Percentiles rank a stretch among this genome's conserved stretches.
Evolutionary conservation across 2,113 vertebrate species (phyloP).

Genomic region (Lophius piscatorius): DNA sequence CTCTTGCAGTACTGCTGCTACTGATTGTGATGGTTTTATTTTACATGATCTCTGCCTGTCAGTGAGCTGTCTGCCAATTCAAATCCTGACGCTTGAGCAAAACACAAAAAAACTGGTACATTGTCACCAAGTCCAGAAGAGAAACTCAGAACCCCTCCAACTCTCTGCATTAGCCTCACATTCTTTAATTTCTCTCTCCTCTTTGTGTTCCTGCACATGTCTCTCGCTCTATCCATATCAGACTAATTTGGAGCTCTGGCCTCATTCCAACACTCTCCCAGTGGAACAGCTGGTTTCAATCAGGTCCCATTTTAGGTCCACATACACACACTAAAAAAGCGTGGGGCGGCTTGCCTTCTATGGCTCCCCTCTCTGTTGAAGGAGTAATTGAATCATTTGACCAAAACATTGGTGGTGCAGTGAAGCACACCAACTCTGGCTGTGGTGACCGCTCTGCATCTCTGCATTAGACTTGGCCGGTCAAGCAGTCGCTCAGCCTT

Average conservation of each 20-base stretch:
- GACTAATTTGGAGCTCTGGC: conserved; percentile 52
- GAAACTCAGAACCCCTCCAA: conserved; percentile 12
- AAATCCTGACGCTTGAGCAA: conserved; percentile 1
- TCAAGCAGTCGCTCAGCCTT: conserved; percentile 41
- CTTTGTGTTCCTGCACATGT: conserved; percentile 1
- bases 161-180: conserved; percentile 12
- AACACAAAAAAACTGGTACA: conserved; percentile 46
- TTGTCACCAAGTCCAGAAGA: conserved; percentile 37
- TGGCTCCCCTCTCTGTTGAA: conserved; percentile 43
- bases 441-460: conserved; percentile 28
- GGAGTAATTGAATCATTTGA: conserved; percentile 65
- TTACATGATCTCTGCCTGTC: conserved; percentile 9
- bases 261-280: conserved; percentile 51
- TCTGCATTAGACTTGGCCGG: conserved; percentile 48
- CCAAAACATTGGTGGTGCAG: conserved; percentile 55
- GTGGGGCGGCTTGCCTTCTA: conserved; percentile 38
- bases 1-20: neutral
- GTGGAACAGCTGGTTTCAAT: conserved; percentile 72
- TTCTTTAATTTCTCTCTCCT: conserved; percentile 14
- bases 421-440: conserved; percentile 37
- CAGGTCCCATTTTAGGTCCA: conserved; percentile 54
- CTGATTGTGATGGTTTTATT: conserved; percentile 12
- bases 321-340: conserved; percentile 1
- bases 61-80: conserved; percentile 19
- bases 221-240: conserved; percentile 49